Conservation (phyloP, 2,888 invertebrate genomes). For the Perizoma flavofasciatum region DNA sequence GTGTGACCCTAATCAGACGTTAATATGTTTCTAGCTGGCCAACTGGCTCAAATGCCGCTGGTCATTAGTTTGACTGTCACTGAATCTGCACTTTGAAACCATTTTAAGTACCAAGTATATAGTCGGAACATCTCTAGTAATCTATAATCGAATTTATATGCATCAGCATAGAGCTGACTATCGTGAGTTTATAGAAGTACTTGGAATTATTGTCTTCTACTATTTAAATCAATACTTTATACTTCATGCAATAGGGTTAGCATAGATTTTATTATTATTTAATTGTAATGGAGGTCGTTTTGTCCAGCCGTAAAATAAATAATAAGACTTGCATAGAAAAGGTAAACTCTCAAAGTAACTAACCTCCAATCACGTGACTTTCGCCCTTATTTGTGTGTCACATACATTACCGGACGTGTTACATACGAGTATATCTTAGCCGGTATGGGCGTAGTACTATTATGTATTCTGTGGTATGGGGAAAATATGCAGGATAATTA, state of each 20-base stretch:
- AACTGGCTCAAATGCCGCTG: too few species aligned
- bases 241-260: constrained; percentile 2
- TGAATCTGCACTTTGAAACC: too few species aligned
- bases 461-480: not conserved
- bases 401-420: not conserved
- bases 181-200: constrained; percentile 7
- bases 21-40: too few species aligned
- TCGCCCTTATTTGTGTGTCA: too few species aligned
- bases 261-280: constrained; percentile 6
- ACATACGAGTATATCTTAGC: not conserved
- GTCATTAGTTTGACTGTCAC: too few species aligned
- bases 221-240: constrained; percentile 2
- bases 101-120: not conserved
- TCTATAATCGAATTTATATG: constrained; percentile 29
- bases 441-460: too few species aligned
- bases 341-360: not conserved
- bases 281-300: constrained; percentile 9
- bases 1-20: too few species aligned
- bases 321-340: not conserved
- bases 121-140: constrained; percentile 14
- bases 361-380: too few species aligned
- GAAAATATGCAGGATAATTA: not conserved
- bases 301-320: constrained; percentile 6
- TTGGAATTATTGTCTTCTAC: constrained; percentile 9
- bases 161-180: constrained; percentile 19